These are phyloP conservation scores for Mola mola DNA, from an alignment of 2,113 vertebrate species.

Conservation along the genomic window DNA sequence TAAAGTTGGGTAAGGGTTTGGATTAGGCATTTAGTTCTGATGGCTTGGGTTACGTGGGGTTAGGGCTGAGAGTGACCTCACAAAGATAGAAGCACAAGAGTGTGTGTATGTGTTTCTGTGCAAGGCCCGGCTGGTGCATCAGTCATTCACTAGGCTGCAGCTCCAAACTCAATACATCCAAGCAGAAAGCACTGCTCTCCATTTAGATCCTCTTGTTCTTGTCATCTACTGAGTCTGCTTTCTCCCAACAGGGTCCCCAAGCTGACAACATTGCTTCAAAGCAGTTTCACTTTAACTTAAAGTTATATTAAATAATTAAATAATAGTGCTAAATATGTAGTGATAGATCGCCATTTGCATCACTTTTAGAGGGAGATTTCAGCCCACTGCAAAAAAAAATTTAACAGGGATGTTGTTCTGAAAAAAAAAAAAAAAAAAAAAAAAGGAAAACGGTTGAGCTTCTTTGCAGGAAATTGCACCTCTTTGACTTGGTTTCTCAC, in stretches of 20 bases:
- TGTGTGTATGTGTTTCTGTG: neutral
- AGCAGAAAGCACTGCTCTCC: conserved; percentile 40
- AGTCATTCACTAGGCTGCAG: conserved; percentile 25
- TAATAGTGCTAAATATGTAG: conserved; percentile 26
- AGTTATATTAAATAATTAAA: conserved; percentile 51
- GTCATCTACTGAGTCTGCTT: conserved; percentile 38
- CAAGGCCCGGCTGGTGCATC: conserved; percentile 12
- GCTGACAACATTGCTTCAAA: conserved; percentile 57
- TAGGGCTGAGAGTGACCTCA: too few relatives aligned
- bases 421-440: too few relatives aligned
- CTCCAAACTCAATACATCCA: conserved; percentile 30
- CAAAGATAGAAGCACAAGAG: too few relatives aligned
- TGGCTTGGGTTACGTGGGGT: too few relatives aligned
- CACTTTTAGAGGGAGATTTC: conserved; percentile 44
- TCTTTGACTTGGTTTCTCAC: conserved; percentile 35
- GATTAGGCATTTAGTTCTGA: too few relatives aligned
- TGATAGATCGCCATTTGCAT: conserved; percentile 44
- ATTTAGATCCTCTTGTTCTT: conserved; percentile 41
- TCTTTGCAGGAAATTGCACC: conserved; percentile 18
- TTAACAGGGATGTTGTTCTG: conserved; percentile 18
- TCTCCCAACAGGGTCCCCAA: conserved; percentile 44
- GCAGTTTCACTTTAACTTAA: conserved; percentile 41
- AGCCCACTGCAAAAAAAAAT: conserved; percentile 23
- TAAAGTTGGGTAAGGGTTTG: too few relatives aligned
- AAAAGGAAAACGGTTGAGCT: conserved; percentile 15